These are phyloP conservation scores for Bombus soroeensis DNA, from an alignment of 1,140 invertebrate genomes.

Conservation along the genomic window DNA sequence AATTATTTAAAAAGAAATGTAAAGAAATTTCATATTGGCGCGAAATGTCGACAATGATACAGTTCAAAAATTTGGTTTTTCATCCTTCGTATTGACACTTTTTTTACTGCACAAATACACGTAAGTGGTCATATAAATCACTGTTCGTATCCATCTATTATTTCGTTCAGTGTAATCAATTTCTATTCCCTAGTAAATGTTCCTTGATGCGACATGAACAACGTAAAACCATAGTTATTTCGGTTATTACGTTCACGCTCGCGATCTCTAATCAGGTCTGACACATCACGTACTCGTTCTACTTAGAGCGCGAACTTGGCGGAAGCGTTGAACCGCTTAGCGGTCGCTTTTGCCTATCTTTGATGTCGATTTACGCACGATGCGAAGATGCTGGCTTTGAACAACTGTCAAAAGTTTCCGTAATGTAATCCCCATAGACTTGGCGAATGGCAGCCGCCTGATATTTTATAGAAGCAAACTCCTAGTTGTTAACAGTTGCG, in stretches of 20 bases:
- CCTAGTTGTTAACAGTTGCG: no score
- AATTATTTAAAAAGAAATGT: not conserved
- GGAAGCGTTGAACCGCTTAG: conserved; percentile 22
- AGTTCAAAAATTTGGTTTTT: not conserved
- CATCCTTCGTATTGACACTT: not conserved
- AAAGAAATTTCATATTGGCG: no score
- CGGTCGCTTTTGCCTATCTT: conserved; percentile 1
- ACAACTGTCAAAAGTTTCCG: conserved; percentile 25
- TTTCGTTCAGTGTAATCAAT: not conserved
- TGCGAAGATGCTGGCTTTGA: not conserved
- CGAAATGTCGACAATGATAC: not conserved
- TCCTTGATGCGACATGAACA: not conserved
- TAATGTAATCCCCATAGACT: conserved; percentile 23
- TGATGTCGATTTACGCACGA: conserved; percentile 1
- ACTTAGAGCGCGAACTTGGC: conserved; percentile 57
- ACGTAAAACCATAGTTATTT: not conserved
- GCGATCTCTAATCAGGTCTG: conserved; percentile 64
- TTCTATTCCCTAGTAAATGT: not conserved
- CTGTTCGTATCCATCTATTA: not conserved
- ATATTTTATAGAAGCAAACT: not conserved
- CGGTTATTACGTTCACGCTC: not conserved
- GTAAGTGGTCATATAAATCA: not conserved
- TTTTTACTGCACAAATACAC: not conserved
- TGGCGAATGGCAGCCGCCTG: no score
- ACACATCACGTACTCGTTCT: conserved; percentile 54